Conservation (phyloP, 2,797 vertebrate genomes). For the Enteromius anoplus region DNA sequence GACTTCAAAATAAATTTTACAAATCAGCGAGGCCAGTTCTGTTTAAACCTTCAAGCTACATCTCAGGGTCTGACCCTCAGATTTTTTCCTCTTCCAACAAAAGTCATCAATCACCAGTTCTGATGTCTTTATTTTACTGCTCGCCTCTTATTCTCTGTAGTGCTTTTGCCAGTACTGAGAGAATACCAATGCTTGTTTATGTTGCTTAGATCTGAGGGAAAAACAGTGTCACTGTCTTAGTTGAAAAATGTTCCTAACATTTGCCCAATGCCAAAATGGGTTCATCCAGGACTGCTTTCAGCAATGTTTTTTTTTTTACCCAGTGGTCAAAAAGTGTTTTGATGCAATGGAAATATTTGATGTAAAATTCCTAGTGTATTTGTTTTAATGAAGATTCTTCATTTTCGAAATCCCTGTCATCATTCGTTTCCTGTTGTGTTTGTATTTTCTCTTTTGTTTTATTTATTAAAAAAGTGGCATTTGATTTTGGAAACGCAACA, state of each 20-base stretch:
- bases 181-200: slow-evolving; percentile 48
- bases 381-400: slow-evolving; percentile 58
- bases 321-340: slow-evolving; percentile 30
- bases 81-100: slow-evolving; percentile 45
- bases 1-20: slow-evolving; percentile 38
- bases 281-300: slow-evolving; percentile 24
- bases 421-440: slow-evolving; percentile 58
- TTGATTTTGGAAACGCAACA: neutral
- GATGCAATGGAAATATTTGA: slow-evolving; percentile 14
- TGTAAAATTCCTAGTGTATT: slow-evolving; percentile 47
- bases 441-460: slow-evolving; percentile 12
- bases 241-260: slow-evolving; percentile 43
- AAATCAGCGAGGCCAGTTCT: slow-evolving; percentile 39
- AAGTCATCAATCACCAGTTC: slow-evolving; percentile 48
- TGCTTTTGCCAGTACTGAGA: slow-evolving; percentile 48
- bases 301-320: neutral
- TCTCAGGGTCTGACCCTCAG: slow-evolving; percentile 49
- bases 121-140: slow-evolving; percentile 48
- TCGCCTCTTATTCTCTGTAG: slow-evolving; percentile 32
- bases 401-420: slow-evolving; percentile 60
- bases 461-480: slow-evolving; percentile 2
- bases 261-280: slow-evolving; percentile 54
- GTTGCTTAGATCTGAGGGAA: slow-evolving; percentile 35
- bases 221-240: slow-evolving; percentile 41
- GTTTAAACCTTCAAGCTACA: slow-evolving; percentile 42